A percentile compares a stretch with the other conserved stretches of the same genome.
Evolutionary conservation across 2,113 vertebrate species (phyloP).

Genomic region (Ptilorrhoa leucosticta): DNA sequence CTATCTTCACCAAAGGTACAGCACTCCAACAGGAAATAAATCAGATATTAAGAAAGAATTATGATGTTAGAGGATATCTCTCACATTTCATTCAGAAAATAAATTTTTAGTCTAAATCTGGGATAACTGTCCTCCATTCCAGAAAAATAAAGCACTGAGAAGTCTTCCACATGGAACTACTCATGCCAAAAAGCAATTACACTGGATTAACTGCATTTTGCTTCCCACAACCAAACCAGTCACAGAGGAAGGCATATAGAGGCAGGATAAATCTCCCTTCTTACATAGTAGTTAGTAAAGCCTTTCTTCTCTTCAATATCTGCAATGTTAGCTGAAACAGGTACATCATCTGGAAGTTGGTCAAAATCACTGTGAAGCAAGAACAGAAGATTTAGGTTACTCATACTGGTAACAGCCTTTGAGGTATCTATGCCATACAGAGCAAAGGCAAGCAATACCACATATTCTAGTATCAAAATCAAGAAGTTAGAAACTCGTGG

Average conservation of each 20-base stretch:
- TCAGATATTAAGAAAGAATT: background rate
- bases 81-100: background rate
- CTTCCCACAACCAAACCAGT: background rate
- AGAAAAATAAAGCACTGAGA: background rate
- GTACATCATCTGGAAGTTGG: conserved; percentile 88
- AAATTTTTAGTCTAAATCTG: background rate
- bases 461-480: background rate
- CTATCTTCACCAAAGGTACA: background rate
- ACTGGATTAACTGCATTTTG: background rate
- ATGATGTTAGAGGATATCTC: background rate
- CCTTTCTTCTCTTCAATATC: conserved; percentile 90
- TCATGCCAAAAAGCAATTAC: background rate
- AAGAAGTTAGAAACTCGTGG: background rate
- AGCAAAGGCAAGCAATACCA: background rate
- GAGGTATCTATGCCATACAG: background rate
- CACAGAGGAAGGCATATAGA: background rate
- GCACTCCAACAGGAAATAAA: background rate
- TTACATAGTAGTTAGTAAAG: conserved; percentile 90
- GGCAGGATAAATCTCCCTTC: conserved; percentile 19
- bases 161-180: background rate
- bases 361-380: conserved; percentile 83
- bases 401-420: background rate
- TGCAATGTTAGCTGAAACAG: conserved; percentile 87
- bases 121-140: background rate
- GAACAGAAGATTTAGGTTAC: background rate